phyloP scores from a whole-genome alignment of 2,797 vertebrate species.

The Aselliscus stoliczkanus region DNA sequence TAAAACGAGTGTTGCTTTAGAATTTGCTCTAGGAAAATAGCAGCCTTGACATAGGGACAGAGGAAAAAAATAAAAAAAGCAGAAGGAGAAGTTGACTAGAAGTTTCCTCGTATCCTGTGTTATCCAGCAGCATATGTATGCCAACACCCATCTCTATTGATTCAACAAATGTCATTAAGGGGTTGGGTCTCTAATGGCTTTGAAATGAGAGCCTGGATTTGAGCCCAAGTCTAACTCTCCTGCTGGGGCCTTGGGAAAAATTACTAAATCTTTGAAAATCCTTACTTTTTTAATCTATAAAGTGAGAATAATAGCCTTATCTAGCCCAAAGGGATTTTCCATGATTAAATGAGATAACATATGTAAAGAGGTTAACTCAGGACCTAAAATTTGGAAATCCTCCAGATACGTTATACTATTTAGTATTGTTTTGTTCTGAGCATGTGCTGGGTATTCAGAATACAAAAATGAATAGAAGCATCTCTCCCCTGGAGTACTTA shows the following conservation, averaged over 20 bases:
- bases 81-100: not conserved
- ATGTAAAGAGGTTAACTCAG: not conserved
- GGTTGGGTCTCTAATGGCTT: not conserved
- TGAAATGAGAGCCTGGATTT: not conserved
- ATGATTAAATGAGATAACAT: not conserved
- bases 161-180: not conserved
- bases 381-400: not conserved
- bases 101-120: not conserved
- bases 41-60: not conserved
- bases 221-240: not conserved
- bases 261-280: not conserved
- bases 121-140: not conserved
- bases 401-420: not conserved
- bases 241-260: not conserved
- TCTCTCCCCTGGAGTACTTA: not conserved
- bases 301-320: not conserved
- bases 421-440: not conserved
- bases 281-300: not conserved
- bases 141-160: not conserved
- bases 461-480: not conserved
- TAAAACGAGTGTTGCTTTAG: conserved; percentile 29
- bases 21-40: conserved; percentile 48
- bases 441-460: not conserved
- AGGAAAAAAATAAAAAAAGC: not conserved
- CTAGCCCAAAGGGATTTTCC: not conserved